Percentiles rank a stretch among this genome's conserved stretches.
Conservation (phyloP, 1,140 invertebrate species). For the Thaumetopoea pityocampa region DNA sequence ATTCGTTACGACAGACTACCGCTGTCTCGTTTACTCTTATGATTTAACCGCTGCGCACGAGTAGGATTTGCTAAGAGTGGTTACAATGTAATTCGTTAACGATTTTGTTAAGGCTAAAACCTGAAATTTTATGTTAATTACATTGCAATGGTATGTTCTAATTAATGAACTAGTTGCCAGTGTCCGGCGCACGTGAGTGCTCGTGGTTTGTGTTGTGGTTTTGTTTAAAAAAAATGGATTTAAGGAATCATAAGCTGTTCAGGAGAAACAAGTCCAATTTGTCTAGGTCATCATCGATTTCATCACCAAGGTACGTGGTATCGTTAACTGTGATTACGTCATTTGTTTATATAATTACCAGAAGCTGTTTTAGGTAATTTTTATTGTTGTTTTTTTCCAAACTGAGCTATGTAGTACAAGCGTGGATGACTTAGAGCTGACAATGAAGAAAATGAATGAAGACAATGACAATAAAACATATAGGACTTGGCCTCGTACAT, state of each 20-base stretch:
- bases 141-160: conserved; percentile 64
- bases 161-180: conserved; percentile 59
- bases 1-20: conserved; percentile 27
- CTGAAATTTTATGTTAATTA: conserved; percentile 73
- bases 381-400: no score
- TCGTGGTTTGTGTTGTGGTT: conserved; percentile 42
- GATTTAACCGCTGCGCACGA: conserved; percentile 27
- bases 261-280: conserved; percentile 44
- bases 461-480: no score
- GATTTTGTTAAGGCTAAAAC: conserved; percentile 58
- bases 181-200: conserved; percentile 52
- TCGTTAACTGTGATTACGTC: conserved; percentile 21
- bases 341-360: no score
- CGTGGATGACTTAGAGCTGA: no score
- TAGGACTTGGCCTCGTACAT: no score
- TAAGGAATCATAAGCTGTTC: conserved; percentile 54
- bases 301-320: conserved; percentile 65
- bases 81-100: conserved; percentile 34
- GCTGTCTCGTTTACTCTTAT: conserved; percentile 42
- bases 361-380: no score
- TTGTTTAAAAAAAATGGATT: conserved; percentile 53
- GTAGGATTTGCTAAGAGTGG: conserved; percentile 39
- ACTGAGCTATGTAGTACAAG: no score
- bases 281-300: conserved; percentile 52
- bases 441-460: no score